Evolutionary conservation across 1,140 invertebrate species (phyloP).

Genomic region (Lycorma delicatula): DNA sequence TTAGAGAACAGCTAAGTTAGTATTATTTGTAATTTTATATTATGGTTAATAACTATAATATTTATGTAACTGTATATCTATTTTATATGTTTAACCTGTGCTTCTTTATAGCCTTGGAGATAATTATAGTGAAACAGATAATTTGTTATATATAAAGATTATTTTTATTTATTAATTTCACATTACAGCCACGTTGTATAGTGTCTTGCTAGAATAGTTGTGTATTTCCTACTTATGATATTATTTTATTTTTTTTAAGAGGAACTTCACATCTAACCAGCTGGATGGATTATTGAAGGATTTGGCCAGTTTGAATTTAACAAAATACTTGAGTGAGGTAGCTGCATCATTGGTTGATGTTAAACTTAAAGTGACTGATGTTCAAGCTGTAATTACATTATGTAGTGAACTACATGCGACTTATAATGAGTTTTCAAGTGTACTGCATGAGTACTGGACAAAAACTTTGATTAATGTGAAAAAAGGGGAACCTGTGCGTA

Average conservation of each 20-base stretch:
- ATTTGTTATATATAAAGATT: too few relatives aligned
- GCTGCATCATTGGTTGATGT: constrained; percentile 85
- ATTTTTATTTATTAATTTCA: too few relatives aligned
- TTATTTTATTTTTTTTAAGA: constrained; percentile 12
- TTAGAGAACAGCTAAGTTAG: too few relatives aligned
- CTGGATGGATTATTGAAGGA: constrained; percentile 79
- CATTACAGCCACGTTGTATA: too few relatives aligned
- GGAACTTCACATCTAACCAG: constrained; percentile 81
- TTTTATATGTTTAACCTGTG: too few relatives aligned
- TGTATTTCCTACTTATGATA: too few relatives aligned
- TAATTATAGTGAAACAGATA: too few relatives aligned
- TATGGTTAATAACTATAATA: too few relatives aligned
- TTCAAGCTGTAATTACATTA: constrained; percentile 69
- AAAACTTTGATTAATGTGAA: constrained; percentile 13
- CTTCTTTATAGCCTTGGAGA: too few relatives aligned
- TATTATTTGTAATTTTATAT: too few relatives aligned
- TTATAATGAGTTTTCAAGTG: constrained; percentile 79
- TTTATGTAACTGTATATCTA: too few relatives aligned
- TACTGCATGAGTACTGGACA: constrained; percentile 44
- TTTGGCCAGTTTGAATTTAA: constrained; percentile 77
- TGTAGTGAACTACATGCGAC: constrained; percentile 82
- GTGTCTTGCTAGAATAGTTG: too few relatives aligned
- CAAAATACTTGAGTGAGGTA: constrained; percentile 93
- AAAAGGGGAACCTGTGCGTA: constrained; percentile 24
- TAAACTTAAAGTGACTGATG: constrained; percentile 89